Base-by-base conservation (phyloP, 1,140 invertebrate species). In the Subanguina moxae region DNA sequence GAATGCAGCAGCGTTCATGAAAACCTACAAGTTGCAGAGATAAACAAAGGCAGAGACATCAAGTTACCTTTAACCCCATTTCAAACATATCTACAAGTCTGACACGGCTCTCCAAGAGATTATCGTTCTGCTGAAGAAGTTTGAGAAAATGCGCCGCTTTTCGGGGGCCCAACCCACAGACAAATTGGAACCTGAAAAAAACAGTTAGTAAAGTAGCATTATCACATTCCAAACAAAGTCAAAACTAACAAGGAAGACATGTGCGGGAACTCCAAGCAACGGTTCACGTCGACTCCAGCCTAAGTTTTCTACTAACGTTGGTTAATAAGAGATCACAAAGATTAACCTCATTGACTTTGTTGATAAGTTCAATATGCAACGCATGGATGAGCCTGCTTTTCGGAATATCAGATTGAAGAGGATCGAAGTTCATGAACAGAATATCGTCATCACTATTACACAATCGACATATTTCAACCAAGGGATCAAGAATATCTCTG, bases 1-100 rank as follows among this genome's bases (percentile, higher is more conserved):
- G 77, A 99, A 99, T 42, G 95, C 96, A 45, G 94, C 93, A 86
- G 94, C 97, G 83, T 99, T 99, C 70, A 98, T 93, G 76, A 98
- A 97, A 3, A 52, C 32, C 32, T 38, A 38, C 3, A 38, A 3
- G 32, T n/a, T 5, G 11, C 32, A 38, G 32, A 11, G 32, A 38
- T 3, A 38, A 38, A 11, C 11, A 11, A 38, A 38, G 32, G n/a
- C n/a, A n/a, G n/a, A n/a, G n/a, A n/a, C n/a, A 38, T 38, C 32
- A 38, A 38, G 32, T 38, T n/a, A 68, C 70, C 25, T 95, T 97
- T 0, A 94, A 93, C 1, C 94, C 95, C 90, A 99, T 91, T 77
- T 94, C 91, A 84, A 92, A 96, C 1, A 89, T 86, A 0, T 92
- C 95, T 0, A 98, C 92, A 0, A 99, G 85, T 80, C 97, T 93